Evolutionary conservation across 2,888 invertebrate species (phyloP), one percentile per base, ranked within the genome.

Genomic region (Arge pagana): DNA sequence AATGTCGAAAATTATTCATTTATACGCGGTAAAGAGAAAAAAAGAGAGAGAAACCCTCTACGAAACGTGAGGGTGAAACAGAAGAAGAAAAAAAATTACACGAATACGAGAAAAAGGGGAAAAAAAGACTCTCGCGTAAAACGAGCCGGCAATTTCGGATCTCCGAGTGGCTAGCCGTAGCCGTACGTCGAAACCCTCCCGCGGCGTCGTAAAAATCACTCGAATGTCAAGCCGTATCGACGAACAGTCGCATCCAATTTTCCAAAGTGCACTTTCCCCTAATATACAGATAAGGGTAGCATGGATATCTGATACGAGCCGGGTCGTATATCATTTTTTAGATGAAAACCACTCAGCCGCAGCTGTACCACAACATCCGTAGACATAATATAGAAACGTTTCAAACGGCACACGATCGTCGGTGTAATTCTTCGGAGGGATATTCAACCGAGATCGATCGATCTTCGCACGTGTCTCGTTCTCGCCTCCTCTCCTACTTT

Each of bases 231-330:
- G 37, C 51, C 26, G 53, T 52, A 61, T 59, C 55, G 58, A 56
- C 51, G 51, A 36, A 50, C 52, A 56, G 56, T 61, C 57, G 57
- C 56, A 51, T 56, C 61, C 63, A 67, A 68, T 68, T 62, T 63
- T 57, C 59, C 56, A 64, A 60, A 68, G 67, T 66, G 67, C 67
- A 62, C 57, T 60, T 51, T 50, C 51, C 52, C 11, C 15, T 26
- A 19, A 30, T 19, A 18, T 18, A 26, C 16, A 11, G 3, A 43
- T 10, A 15, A 31, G 10, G 18, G 31, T 23, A 26, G 2, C 53
- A 54, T 39, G n/a, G 48, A 55, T 39, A 48, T 49, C 31, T 33
- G 42, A 31, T 54, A 54, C 50, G 60, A 57, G 56, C 58, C 31
- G 21, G 35, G 45, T 36, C 43, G 43, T 52, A 52, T 45, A 52